Percentiles rank a stretch among this genome's conserved stretches.
Conservation (phyloP, 2,888 invertebrate species). For the Osmoderma eremita region DNA sequence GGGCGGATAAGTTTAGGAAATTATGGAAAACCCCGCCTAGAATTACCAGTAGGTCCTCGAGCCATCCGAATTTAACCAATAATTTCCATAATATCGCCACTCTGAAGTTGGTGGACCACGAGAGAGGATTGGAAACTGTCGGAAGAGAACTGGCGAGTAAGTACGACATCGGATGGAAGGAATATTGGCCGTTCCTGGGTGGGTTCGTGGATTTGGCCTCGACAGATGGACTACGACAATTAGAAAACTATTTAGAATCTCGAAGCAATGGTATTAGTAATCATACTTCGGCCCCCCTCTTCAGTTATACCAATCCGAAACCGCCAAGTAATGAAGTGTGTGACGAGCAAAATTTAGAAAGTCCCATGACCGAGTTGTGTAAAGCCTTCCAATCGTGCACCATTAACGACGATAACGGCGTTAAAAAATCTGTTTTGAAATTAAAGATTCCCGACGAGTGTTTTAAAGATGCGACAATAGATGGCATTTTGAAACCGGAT, state of each 20-base stretch:
- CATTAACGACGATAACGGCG: conserved; percentile 62
- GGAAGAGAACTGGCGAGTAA: conserved; percentile 80
- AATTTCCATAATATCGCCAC: conserved; percentile 44
- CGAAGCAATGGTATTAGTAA: conserved; percentile 45
- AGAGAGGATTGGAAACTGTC: conserved; percentile 88
- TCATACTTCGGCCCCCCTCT: not conserved
- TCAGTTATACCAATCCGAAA: not conserved
- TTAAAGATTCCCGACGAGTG: conserved; percentile 19
- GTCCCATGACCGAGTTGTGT: conserved; percentile 69
- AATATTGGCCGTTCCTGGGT: conserved; percentile 92
- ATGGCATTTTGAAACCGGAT: conserved; percentile 38
- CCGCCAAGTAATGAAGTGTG: conserved; percentile 1
- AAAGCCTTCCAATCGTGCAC: conserved; percentile 68
- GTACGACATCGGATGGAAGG: conserved; percentile 83
- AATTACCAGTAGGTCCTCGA: conserved; percentile 33
- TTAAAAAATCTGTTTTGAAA: conserved; percentile 40
- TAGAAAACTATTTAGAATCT: conserved; percentile 78
- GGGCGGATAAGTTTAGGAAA: conserved; percentile 77
- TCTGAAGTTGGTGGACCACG: conserved; percentile 70
- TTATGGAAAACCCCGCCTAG: conserved; percentile 88
- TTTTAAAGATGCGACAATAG: conserved; percentile 29
- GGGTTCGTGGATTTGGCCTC: conserved; percentile 82
- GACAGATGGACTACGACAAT: conserved; percentile 74
- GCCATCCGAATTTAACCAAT: conserved; percentile 33
- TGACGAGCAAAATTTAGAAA: conserved; percentile 20